phyloP scores from a whole-genome alignment of 2,888 invertebrate genomes.

The Zaprionus bogoriensis region DNA sequence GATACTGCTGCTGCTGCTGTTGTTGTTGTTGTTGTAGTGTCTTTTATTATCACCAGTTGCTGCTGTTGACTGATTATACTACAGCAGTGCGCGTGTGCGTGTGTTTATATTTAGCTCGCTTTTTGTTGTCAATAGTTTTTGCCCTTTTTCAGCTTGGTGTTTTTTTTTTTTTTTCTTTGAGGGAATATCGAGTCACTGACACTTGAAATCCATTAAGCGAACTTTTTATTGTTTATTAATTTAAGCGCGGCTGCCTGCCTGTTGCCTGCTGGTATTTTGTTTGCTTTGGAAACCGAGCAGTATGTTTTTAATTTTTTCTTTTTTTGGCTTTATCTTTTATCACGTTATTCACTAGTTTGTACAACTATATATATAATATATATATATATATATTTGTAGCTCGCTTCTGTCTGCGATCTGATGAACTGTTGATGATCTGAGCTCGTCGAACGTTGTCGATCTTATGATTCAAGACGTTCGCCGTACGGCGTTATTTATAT shows the following conservation, averaged over 20 bases:
- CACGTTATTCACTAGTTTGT: conserved; percentile 42
- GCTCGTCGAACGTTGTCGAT: conserved; percentile 82
- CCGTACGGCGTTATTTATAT: conserved; percentile 58
- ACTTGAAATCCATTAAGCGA: conserved; percentile 72
- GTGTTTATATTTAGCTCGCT: conserved; percentile 38
- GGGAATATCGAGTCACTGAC: conserved; percentile 79
- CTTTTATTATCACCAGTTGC: conserved; percentile 71
- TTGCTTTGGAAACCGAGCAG: conserved; percentile 39
- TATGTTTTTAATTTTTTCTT: neutral
- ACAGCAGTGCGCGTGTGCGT: conserved; percentile 41
- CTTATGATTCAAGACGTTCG: conserved; percentile 82
- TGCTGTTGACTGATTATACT: conserved; percentile 67
- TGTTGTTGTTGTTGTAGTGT: conserved; percentile 70
- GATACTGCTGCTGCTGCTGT: conserved; percentile 6
- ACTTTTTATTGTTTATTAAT: conserved; percentile 63
- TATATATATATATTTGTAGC: conserved; percentile 14
- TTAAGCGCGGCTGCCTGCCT: conserved; percentile 35
- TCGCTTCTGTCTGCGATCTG: conserved; percentile 1
- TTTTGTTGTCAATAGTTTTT: conserved; percentile 33
- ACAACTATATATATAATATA: conserved; percentile 29
- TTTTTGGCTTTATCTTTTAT: neutral
- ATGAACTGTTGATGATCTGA: conserved; percentile 61
- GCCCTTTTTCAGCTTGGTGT: neutral
- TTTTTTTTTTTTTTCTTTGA: conserved; percentile 7
- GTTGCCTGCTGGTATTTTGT: conserved; percentile 34